Base-by-base conservation (phyloP, 2,113 vertebrate species). In the Alligator mississippiensis region DNA sequence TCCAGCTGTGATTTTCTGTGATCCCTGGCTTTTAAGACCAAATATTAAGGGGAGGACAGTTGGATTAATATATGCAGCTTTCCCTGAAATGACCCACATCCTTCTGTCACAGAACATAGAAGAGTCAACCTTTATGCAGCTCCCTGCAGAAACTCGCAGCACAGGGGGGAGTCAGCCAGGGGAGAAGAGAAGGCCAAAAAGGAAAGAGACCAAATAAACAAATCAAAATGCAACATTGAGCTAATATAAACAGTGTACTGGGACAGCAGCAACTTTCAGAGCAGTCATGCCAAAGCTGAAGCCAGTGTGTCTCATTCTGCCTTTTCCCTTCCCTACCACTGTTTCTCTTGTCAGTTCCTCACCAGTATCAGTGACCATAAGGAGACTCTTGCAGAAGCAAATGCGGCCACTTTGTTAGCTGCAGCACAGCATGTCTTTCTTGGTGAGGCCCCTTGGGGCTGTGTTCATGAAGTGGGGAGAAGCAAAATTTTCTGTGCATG, bases 131-230 rank as follows among this genome's bases (percentile, higher is more conserved):
- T 63, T 88, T 87, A 76, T 59, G n/a, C 9, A 59, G 68, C 64
- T 77, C 60, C 47, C 75, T 68, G 34, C 62, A 68, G 90, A 87
- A 85, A 76, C 77, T 94, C 5, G 0, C 58, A 79, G 83, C 60
- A 77, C 68, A 84, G 76, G 77, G 2, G 10, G 30, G 62, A 79
- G 59, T 25, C 38, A 94, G 82, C 21, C 24, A 64, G 19, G 88
- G 58, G 81, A 89, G 66, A 16, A 88, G 86, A 17, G 64, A 62
- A 77, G 34, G 87, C 89, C 85, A 92, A 89, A 91, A 81, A 63
- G 84, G 61, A 83, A 90, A 88, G 47, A 84, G 94, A 82, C 16
- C 77, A 96, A 79, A 93, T 70, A 70, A 70, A n/a, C 82, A 94
- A 85, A 83, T 15, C 83, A 92, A 95, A 93, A 84, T 82, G 72